Evolutionary conservation across 2,797 vertebrate genomes (phyloP), one percentile per base, ranked within the genome.

Genomic region (Austrolebias charrua): DNA sequence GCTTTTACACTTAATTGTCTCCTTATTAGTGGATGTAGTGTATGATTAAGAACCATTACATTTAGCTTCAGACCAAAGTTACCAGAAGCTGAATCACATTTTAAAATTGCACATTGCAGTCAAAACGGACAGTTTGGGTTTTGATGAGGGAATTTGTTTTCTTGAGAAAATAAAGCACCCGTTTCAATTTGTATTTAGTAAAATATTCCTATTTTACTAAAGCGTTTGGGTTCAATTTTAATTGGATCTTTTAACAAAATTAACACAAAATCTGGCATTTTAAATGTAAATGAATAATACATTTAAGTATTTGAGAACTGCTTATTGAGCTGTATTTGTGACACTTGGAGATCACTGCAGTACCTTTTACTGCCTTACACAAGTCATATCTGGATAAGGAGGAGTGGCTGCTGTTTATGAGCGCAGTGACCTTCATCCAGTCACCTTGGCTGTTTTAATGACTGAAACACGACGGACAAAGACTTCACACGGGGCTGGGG

Each of bases 371-470:
- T 55, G 68, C 62, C 33, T 59, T 55, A 33, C 44, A 46, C 64
- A 76, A 77, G 49, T 83, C 73, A 81, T 86, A 71, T 59, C 71
- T 64, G 76, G 57, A 68, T 60, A 72, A 58, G 62, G 66, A 73
- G 63, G 50, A 59, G 63, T 59, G 49, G 64, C 55, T 56, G 50
- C 57, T 68, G 66, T 76, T 80, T 73, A 79, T 71, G 75, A 82
- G 85, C 80, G 49, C 7, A 20, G 53, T 45, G 66, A 86, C 71
- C 80, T 86, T 79, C 72, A 71, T 79, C 49, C 66, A 66, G 66
- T 80, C 79, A 79, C 78, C 72, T 80, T 87, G 76, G 75, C 66
- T 76, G 67, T 81, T 79, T 77, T 73, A 80, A 77, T 63, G 61
- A 73, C 64, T 57, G 50, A 40, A 73, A 78, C 69, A 73, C 70